Percentiles rank a stretch among this genome's conserved stretches.
phyloP scores from a whole-genome alignment of 2,113 vertebrate genomes.

The Ia io region DNA sequence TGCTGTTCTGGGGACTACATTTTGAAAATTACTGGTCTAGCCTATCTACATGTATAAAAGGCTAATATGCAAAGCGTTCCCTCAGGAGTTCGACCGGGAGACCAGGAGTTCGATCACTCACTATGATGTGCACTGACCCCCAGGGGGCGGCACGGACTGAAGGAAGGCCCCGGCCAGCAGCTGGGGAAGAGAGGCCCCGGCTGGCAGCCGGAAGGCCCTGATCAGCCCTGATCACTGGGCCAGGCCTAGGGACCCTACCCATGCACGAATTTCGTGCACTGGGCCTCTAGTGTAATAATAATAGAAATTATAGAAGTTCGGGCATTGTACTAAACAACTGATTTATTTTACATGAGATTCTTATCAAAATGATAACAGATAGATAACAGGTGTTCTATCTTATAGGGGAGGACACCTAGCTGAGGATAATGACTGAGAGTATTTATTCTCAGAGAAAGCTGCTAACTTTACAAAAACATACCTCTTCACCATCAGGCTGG shows the following conservation, averaged over 20 bases:
- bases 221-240: too few relatives aligned
- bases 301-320: not conserved
- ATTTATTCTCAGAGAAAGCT: not conserved
- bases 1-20: not conserved
- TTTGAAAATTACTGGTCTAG: constrained; percentile 14
- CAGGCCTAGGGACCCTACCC: too few relatives aligned
- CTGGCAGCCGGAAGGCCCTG: too few relatives aligned
- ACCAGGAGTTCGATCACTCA: too few relatives aligned
- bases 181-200: too few relatives aligned
- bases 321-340: not conserved
- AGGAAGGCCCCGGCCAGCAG: too few relatives aligned
- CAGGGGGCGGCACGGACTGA: too few relatives aligned
- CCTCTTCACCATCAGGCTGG: not conserved
- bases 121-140: too few relatives aligned
- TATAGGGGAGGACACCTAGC: not conserved
- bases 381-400: not conserved
- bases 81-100: too few relatives aligned
- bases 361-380: not conserved
- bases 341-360: not conserved
- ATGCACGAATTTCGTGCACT: too few relatives aligned
- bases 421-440: not conserved
- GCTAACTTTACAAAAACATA: not conserved
- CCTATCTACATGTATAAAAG: not conserved
- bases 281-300: not conserved
- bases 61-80: too few relatives aligned